Evolutionary conservation across 2,113 vertebrate genomes (phyloP).

Genomic region (human): DNA sequence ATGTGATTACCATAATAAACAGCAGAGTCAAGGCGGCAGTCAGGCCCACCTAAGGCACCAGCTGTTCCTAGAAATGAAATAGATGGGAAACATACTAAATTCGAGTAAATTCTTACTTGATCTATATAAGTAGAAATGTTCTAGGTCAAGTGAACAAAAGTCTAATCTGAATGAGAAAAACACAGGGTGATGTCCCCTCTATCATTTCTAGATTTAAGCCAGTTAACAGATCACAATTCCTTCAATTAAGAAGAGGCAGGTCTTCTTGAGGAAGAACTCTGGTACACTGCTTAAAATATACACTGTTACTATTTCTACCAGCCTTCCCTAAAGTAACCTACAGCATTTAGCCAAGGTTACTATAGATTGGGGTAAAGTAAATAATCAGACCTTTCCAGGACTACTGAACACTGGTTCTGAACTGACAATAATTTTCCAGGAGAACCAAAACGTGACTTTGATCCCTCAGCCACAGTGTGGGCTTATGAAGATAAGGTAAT

Average conservation of each 20-base stretch:
- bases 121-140: neutral
- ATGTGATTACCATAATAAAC: neutral
- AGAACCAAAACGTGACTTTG: neutral
- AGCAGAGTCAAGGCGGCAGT: neutral
- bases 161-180: neutral
- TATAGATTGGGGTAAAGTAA: neutral
- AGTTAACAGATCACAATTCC: neutral
- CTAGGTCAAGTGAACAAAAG: neutral
- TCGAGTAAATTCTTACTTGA: neutral
- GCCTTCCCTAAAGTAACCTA: too few relatives aligned
- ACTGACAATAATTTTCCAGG: neutral
- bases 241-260: neutral
- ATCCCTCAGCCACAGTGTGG: neutral
- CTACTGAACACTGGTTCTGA: neutral
- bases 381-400: neutral
- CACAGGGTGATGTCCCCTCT: neutral
- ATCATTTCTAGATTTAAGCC: neutral
- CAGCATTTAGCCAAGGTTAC: neutral
- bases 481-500: neutral
- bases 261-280: neutral
- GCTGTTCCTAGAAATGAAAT: neutral
- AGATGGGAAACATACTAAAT: neutral
- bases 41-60: neutral
- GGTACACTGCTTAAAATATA: neutral
- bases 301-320: neutral